Base-by-base conservation (phyloP, 2,888 invertebrate genomes). In the Rosalia funebris region DNA sequence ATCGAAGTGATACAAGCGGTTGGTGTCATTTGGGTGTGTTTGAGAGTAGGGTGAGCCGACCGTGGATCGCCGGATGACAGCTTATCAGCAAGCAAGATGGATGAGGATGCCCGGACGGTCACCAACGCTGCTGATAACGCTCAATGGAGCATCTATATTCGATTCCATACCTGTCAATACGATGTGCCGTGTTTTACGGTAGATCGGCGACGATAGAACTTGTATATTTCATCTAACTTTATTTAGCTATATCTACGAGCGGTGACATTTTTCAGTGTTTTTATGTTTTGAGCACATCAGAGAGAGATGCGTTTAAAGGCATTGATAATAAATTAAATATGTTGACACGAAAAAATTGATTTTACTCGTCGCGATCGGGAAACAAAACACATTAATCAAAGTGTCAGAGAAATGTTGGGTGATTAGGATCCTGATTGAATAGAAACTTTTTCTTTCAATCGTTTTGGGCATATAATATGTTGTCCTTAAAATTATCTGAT, bases 51-150 rank as follows among this genome's bases (percentile, higher is more conserved):
- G 56, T 61, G 56, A 66, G 53, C 39, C 47, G 52, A 62, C 57
- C 53, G 45, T 56, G 55, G 57, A 55, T 41, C 45, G 12, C 42
- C 45, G 34, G 54, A 45, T 65, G 67, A 63, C 65, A 65, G 65
- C 55, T 65, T 62, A 65, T 68, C 65, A 36, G 59, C 60, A 46
- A 65, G 59, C 59, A 68, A 68, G 67, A 68, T 65, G 65, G 65
- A 68, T 68, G 65, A 63, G 63, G 60, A 63, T 60, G 60, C 31
- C 44, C 50, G 45, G 37, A 44, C 37, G 60, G 60, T 41, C 41
- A 53, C 53, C 56, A 56, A 48, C 37, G 50, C 39, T 57, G 44
- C 53, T 57, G 62, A 62, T 62, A 62, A 58, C 55, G 54, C 32
- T 50, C 45, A 47, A 58, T 54, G 45, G 57, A 47, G 59, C 44